Percentiles rank a stretch among this genome's conserved stretches.
Evolutionary conservation across 2,113 vertebrate genomes (phyloP).

Genomic region (Megaptera novaeangliae): DNA sequence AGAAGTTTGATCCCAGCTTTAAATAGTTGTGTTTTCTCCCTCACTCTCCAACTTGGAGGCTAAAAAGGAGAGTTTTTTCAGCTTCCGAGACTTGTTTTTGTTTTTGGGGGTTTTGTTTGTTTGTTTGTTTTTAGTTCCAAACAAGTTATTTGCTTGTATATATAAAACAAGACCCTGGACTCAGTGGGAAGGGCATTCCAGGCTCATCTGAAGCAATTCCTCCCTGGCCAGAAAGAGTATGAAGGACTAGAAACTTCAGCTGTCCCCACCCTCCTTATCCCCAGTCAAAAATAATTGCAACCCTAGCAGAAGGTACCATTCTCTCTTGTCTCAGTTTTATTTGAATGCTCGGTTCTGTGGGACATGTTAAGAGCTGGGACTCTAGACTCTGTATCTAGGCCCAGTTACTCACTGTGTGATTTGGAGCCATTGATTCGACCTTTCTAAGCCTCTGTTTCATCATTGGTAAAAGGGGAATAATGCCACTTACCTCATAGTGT

Average conservation of each 20-base stretch:
- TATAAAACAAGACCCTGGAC: neutral
- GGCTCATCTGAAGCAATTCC: neutral
- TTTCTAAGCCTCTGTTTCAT: neutral
- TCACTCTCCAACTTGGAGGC: neutral
- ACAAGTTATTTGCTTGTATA: neutral
- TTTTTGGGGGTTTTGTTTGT: neutral
- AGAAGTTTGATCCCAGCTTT: neutral
- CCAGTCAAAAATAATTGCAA: neutral
- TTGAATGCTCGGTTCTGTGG: neutral
- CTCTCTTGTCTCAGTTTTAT: neutral
- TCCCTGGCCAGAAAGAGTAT: neutral
- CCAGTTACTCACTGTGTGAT: neutral
- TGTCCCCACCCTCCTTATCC: neutral
- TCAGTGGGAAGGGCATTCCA: accelerated
- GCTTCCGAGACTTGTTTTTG: neutral
- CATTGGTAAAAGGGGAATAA: neutral
- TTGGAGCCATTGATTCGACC: neutral
- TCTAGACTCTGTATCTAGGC: neutral
- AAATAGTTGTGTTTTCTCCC: neutral
- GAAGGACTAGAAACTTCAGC: neutral
- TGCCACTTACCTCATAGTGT: too few species aligned
- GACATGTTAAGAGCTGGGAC: neutral
- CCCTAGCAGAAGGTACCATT: too few species aligned
- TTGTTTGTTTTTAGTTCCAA: neutral
- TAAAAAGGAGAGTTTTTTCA: neutral